phyloP scores from a whole-genome alignment of 1,140 invertebrate genomes.

The Formica selysi region DNA sequence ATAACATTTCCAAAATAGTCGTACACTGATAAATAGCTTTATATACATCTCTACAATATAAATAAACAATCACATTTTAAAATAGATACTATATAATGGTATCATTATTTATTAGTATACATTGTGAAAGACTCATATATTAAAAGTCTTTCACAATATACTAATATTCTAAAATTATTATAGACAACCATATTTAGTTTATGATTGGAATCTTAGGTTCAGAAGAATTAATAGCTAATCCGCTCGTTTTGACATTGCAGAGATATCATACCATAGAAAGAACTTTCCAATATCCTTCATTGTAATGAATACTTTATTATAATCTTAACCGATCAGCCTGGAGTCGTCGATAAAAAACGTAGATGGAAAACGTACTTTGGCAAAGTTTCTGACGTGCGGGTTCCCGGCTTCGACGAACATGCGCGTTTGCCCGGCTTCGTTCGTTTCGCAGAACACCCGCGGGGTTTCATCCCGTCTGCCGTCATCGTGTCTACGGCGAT shows the following conservation, averaged over 20 bases:
- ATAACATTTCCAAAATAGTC: too few relatives aligned
- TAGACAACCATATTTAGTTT: not conserved
- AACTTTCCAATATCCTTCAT: not conserved
- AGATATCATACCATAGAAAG: not conserved
- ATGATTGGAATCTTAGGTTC: not conserved
- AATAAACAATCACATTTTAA: too few relatives aligned
- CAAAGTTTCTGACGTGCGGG: slow-evolving; percentile 13
- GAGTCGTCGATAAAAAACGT: not conserved
- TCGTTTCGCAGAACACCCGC: slow-evolving; percentile 51
- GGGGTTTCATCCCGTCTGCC: not conserved
- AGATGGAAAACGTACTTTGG: slow-evolving; percentile 57
- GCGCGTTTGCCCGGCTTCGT: slow-evolving; percentile 56
- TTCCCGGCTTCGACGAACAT: slow-evolving; percentile 34
- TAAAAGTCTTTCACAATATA: too few relatives aligned
- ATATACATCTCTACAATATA: too few relatives aligned
- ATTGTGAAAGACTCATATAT: too few relatives aligned
- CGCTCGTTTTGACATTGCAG: not conserved
- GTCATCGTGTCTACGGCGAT: not conserved
- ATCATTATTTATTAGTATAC: too few relatives aligned
- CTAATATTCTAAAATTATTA: too few relatives aligned
- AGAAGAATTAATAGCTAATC: not conserved
- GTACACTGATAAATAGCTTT: too few relatives aligned
- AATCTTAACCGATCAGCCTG: not conserved
- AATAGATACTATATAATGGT: too few relatives aligned
- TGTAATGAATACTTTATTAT: not conserved